phyloP scores from a whole-genome alignment of 2,113 vertebrate genomes.

The Lamprotornis superbus region DNA sequence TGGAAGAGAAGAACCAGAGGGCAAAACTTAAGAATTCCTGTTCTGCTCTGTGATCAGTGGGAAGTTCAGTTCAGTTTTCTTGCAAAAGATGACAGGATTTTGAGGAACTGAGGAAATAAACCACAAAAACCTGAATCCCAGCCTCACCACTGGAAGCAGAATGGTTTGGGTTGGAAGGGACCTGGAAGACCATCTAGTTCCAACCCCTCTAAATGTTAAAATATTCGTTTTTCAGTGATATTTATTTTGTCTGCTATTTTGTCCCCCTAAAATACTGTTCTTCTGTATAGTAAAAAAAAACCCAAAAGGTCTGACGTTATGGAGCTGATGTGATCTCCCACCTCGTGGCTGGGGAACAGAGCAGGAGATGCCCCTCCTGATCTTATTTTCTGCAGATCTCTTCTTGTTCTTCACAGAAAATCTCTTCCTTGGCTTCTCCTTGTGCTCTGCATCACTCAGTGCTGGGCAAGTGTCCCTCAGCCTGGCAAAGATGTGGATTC shows the following conservation, averaged over 20 bases:
- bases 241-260: neutral
- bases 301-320: neutral
- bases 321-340: neutral
- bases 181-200: neutral
- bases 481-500: neutral
- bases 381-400: neutral
- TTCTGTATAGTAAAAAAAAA: neutral
- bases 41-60: neutral
- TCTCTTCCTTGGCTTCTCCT: neutral
- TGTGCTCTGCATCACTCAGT: neutral
- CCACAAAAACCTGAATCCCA: neutral
- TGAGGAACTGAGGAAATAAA: neutral
- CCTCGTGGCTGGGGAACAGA: fast-evolving
- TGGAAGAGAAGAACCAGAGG: neutral
- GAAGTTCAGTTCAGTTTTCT: neutral
- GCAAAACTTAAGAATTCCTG: neutral
- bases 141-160: neutral
- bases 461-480: neutral
- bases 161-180: neutral
- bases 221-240: neutral
- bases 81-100: neutral
- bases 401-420: neutral
- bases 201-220: neutral
- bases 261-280: neutral
- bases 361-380: neutral